Base-by-base conservation (phyloP, 2,888 invertebrate species). In the Dimorphilus gyrociliatus region DNA sequence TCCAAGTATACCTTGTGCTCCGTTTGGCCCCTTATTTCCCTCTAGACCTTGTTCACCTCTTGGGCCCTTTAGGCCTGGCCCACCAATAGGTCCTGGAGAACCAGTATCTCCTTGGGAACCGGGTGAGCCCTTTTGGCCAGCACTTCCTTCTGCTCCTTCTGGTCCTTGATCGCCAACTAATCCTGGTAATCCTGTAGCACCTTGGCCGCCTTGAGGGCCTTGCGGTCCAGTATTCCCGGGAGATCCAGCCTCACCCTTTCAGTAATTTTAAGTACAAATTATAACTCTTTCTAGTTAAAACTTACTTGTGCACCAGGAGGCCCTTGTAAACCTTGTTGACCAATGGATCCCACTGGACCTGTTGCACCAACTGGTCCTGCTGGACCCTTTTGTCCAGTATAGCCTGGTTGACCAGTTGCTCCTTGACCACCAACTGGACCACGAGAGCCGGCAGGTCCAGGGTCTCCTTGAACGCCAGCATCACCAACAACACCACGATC, bases 281-380 rank as follows among this genome's bases (percentile, higher is more conserved):
- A n/a, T n/a, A n/a, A n/a, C n/a, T n/a, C n/a, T n/a, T n/a, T n/a
- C n/a, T n/a, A n/a, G n/a, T n/a, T n/a, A n/a, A n/a, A n/a, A n/a
- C n/a, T n/a, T n/a, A n/a, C n/a, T n/a, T n/a, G n/a, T n/a, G n/a
- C n/a, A n/a, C n/a, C n/a, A n/a, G n/a, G n/a, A n/a, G n/a, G n/a
- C n/a, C n/a, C 33, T 12, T 23, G 16, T 2, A 18, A 8, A 18
- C 33, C 33, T 13, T 24, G 25, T 3, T 13, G 16, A 16, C 33
- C 33, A n/a, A 25, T 14, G 2, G 30, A 5, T 16, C 33, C 33
- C 4, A 13, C 14, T 7, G 25, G 10, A 13, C 33, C 33, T 7
- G 23, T n/a, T 6, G 25, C n/a, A 25, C 30, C 30, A 13, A 25
- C 19, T 7, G 25, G 15, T n/a, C 30, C 30, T 8, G 23, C 17